Evolutionary conservation across 2,888 invertebrate species (phyloP).

Genomic region (Sericinus montela): DNA sequence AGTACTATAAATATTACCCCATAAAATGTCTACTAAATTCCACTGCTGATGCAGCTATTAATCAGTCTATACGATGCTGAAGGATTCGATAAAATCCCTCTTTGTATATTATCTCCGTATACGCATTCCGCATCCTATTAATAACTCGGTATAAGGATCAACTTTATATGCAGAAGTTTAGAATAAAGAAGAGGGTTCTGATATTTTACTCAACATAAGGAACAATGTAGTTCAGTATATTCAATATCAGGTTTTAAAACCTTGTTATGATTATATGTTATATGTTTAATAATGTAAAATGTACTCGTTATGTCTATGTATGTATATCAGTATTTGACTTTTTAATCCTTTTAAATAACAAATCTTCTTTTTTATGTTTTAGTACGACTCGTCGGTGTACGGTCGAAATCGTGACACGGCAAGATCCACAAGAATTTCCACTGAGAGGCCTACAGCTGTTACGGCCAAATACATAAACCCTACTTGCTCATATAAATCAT

Average conservation of each 20-base stretch:
- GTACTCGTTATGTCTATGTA: too few species aligned
- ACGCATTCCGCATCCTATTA: conserved; percentile 62
- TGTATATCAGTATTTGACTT: too few species aligned
- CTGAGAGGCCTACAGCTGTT: conserved; percentile 62
- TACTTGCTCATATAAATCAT: conserved; percentile 65
- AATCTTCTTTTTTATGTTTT: conserved; percentile 35
- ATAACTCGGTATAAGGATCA: conserved; percentile 55
- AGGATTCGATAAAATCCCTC: conserved; percentile 52
- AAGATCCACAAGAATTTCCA: conserved; percentile 36
- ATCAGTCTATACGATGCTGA: conserved; percentile 45
- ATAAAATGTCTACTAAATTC: conserved; percentile 26
- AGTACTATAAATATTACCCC: conserved; percentile 1
- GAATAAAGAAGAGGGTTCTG: conserved; percentile 47
- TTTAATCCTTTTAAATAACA: too few species aligned
- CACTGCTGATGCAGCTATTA: conserved; percentile 36
- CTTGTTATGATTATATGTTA: too few species aligned
- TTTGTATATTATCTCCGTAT: conserved; percentile 41
- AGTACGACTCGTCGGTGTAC: conserved; percentile 67
- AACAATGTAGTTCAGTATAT: too few species aligned
- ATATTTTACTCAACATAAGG: conserved; percentile 12
- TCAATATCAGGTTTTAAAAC: too few species aligned
- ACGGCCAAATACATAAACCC: conserved; percentile 66
- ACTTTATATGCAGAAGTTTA: conserved; percentile 52
- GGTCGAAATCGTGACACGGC: conserved; percentile 54
- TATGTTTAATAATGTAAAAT: too few species aligned